Percentiles rank a stretch among this genome's conserved stretches.
phyloP scores from a whole-genome alignment of 2,113 vertebrate genomes.

The Lophotis ruficrista region DNA sequence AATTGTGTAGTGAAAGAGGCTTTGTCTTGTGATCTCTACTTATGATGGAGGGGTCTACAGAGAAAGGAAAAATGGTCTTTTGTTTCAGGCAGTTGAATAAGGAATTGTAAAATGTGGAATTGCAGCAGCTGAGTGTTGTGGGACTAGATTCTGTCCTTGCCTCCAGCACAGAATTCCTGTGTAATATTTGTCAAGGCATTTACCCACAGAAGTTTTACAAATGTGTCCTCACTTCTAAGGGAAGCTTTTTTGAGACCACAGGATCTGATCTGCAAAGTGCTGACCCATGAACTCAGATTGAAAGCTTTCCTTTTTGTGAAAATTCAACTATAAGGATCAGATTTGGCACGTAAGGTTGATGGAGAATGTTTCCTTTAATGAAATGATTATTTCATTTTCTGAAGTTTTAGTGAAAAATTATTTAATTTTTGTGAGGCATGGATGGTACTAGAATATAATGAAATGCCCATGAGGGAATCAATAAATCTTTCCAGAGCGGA shows the following conservation, averaged over 20 bases:
- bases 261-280: background rate
- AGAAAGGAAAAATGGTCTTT: slow-evolving; percentile 60
- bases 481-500: background rate
- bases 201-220: background rate
- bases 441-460: background rate
- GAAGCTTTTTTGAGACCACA: background rate
- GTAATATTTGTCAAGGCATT: slow-evolving; percentile 1
- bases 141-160: slow-evolving; percentile 27
- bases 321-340: background rate
- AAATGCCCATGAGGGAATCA: background rate
- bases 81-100: slow-evolving; percentile 58
- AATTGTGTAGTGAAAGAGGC: slow-evolving; percentile 41
- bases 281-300: background rate
- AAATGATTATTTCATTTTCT: background rate
- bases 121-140: slow-evolving; percentile 2
- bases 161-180: slow-evolving; percentile 20
- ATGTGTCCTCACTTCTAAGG: background rate
- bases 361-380: background rate
- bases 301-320: background rate
- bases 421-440: background rate
- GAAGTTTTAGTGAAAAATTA: background rate
- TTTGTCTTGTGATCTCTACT: slow-evolving; percentile 49
- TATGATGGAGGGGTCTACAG: slow-evolving; percentile 34
- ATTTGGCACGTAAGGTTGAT: background rate
- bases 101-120: slow-evolving; percentile 40